Evolutionary conservation across 2,113 vertebrate genomes (phyloP).

Genomic region (Chiloscyllium plagiosum): DNA sequence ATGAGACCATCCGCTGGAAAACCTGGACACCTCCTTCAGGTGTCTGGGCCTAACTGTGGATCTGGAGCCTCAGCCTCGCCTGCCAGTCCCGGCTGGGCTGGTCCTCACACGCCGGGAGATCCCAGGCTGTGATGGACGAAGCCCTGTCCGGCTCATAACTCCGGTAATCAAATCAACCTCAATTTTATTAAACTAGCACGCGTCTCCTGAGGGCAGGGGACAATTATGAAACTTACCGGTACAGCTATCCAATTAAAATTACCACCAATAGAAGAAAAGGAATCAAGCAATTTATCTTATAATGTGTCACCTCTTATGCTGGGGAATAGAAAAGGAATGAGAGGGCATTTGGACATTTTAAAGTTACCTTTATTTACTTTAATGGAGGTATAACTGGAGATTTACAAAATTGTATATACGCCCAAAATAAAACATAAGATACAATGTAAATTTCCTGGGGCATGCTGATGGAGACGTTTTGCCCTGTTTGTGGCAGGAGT

Average conservation of each 20-base stretch:
- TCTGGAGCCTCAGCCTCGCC: no score
- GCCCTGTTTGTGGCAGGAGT: neutral
- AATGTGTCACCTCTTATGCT: neutral
- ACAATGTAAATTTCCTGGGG: neutral
- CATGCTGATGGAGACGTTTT: neutral
- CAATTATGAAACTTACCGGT: neutral
- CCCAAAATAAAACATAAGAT: neutral
- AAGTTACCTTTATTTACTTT: neutral
- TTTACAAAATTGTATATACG: neutral
- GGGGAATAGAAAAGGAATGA: neutral
- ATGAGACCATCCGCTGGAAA: no score
- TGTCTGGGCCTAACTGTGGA: no score
- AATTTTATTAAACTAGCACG: no score
- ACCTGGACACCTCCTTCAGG: no score
- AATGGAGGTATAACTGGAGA: neutral
- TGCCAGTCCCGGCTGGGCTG: no score
- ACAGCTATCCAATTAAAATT: slow-evolving; percentile 18
- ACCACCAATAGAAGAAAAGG: neutral
- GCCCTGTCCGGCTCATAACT: no score
- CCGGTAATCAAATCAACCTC: neutral
- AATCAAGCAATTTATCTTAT: neutral
- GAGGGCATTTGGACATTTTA: neutral
- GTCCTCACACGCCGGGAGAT: no score
- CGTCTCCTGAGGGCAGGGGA: neutral
- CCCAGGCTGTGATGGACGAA: no score